Evolutionary conservation across 2,888 invertebrate genomes (phyloP).

Genomic region (Byasa hedistus): DNA sequence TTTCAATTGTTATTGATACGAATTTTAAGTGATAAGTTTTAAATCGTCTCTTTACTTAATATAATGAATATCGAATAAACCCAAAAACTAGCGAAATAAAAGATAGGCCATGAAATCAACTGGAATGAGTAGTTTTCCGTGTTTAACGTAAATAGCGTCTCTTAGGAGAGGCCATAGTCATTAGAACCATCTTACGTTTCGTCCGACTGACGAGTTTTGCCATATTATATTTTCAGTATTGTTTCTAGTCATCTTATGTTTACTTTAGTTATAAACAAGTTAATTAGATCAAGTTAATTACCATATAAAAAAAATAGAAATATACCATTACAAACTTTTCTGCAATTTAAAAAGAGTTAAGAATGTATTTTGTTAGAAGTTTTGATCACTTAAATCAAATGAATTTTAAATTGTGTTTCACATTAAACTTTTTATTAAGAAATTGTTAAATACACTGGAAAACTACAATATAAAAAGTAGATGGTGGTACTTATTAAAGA

Average conservation of each 20-base stretch:
- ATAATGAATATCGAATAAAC: too few relatives aligned
- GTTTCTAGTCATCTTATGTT: not conserved
- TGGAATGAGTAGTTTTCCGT: slow-evolving; percentile 6
- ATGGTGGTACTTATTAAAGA: too few relatives aligned
- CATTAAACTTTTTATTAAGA: too few relatives aligned
- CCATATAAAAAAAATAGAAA: not conserved
- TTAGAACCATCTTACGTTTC: slow-evolving; percentile 20
- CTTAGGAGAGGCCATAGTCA: slow-evolving; percentile 20
- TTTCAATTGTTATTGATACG: too few relatives aligned
- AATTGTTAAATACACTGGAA: too few relatives aligned
- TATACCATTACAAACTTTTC: not conserved
- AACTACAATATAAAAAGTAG: too few relatives aligned
- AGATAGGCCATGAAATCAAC: not conserved
- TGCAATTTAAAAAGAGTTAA: too few relatives aligned
- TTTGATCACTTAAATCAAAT: too few relatives aligned
- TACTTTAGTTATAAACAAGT: not conserved
- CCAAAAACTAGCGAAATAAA: not conserved
- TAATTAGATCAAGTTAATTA: not conserved
- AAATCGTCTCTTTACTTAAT: too few relatives aligned
- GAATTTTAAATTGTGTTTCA: too few relatives aligned
- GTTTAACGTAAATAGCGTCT: slow-evolving; percentile 18
- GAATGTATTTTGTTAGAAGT: too few relatives aligned
- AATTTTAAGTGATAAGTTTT: too few relatives aligned
- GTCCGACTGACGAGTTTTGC: slow-evolving; percentile 20
- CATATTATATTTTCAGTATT: slow-evolving; percentile 10